Base-by-base conservation (phyloP, 2,113 vertebrate species). In the Pampusana beccarii region DNA sequence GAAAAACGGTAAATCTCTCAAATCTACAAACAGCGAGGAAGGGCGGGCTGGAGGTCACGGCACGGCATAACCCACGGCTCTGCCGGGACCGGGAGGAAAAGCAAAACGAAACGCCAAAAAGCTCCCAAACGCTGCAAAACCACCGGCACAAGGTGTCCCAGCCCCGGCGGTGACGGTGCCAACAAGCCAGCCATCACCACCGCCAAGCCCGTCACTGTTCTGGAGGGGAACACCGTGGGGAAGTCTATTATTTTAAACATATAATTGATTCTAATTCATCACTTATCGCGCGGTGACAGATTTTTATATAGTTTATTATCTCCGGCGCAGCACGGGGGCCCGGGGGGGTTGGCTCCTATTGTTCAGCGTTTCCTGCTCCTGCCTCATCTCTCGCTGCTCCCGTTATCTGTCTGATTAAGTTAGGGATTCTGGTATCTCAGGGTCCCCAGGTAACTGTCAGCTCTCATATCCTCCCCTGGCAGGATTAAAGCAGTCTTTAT, bases 211-310 rank as follows among this genome's bases (percentile, higher is more conserved):
- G 69, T 94, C 83, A 50, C 91, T 10, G 20, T 83, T 96, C 84
- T 80, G 92, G 95, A 93, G 85, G 83, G 86, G 62, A 92, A 86
- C 77, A 34, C 94, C 50, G 8, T 3, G 74, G 95, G 96, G 90
- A 96, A 72, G 84, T 95, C 97, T 97, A 97, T 98, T 98, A 97
- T 98, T 98, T 98, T 98, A 98, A 98, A 97, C 96, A 67, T 93
- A 97, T 98, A 98, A 98, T 98, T 98, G 98, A 98, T 97, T 98
- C 97, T 98, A 98, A 98, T 98, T 98, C 98, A 98, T 98, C 97
- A 97, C 96, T 98, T 98, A 98, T 98, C 97, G 3, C 94, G 11
- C 23, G 4, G 96, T 98, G 98, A 97, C 98, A 98, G 97, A 92
- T 97, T 98, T 98, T 98, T 97, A 97, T 97, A 98, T 91, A 95